Evolutionary conservation across 92 coral and sea anemone species (phyloP).

Genomic region (Diadumene lineata): DNA sequence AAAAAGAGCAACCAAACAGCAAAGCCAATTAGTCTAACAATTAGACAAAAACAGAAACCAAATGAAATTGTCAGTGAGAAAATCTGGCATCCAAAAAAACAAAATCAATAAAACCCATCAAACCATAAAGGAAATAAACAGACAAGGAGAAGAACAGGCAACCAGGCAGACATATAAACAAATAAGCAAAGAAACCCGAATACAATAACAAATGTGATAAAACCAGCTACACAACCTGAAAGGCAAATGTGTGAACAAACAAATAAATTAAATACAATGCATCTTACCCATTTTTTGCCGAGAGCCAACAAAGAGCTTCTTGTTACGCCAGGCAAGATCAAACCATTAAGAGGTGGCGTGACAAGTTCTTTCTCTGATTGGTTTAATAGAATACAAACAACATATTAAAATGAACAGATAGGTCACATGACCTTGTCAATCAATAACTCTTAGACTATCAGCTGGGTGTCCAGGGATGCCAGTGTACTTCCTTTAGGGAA

Average conservation of each 20-base stretch:
- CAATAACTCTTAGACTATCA: too few relatives aligned
- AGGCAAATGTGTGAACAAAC: too few relatives aligned
- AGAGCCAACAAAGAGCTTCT: slow-evolving; percentile 79
- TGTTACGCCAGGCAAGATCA: slow-evolving; percentile 91
- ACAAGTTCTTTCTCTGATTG: slow-evolving; percentile 75
- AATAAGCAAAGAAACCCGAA: too few relatives aligned
- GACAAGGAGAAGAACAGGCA: not conserved
- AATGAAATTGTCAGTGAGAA: not conserved
- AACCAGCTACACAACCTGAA: too few relatives aligned
- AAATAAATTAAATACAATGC: too few relatives aligned
- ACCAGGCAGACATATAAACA: not conserved
- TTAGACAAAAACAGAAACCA: not conserved
- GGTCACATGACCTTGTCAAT: too few relatives aligned
- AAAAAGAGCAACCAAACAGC: not conserved
- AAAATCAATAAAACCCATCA: too few relatives aligned
- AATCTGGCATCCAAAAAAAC: not conserved
- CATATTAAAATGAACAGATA: not conserved
- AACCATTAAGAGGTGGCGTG: slow-evolving; percentile 93
- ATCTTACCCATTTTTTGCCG: slow-evolving; percentile 83
- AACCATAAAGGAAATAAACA: not conserved
- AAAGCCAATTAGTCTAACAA: not conserved
- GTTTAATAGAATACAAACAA: not conserved
- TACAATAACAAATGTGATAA: too few relatives aligned
- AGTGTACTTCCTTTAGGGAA: too few relatives aligned
- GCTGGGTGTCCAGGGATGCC: too few relatives aligned